Evolutionary conservation across 2,113 vertebrate genomes (phyloP).

Genomic region (Phodopus roborovskii): DNA sequence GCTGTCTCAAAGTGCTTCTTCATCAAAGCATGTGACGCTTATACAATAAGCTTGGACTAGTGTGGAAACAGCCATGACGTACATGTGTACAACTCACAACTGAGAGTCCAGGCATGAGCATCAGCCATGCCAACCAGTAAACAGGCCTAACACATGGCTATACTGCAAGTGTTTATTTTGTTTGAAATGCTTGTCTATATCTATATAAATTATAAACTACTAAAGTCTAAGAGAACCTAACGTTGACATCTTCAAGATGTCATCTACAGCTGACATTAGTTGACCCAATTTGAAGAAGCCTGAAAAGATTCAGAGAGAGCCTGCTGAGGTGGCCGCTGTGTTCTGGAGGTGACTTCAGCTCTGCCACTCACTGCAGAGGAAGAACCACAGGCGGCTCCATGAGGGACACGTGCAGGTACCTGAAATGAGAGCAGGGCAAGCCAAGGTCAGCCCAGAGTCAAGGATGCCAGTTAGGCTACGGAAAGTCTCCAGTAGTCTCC

Average conservation of each 20-base stretch:
- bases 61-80: background rate
- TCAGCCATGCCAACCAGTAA: background rate
- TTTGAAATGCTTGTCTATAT: constrained; percentile 73
- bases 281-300: constrained; percentile 78
- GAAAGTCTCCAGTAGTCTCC: background rate
- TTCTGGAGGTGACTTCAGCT: constrained; percentile 19
- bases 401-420: constrained; percentile 88
- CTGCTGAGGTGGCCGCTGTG: constrained; percentile 38
- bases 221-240: constrained; percentile 64
- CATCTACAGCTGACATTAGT: constrained; percentile 58
- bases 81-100: background rate
- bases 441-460: background rate
- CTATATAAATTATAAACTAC: constrained; percentile 71
- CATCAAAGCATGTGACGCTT: background rate
- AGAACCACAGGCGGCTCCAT: constrained; percentile 85
- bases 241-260: constrained; percentile 66
- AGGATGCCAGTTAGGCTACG: background rate
- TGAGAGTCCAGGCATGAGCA: background rate
- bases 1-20: background rate
- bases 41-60: background rate
- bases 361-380: constrained; percentile 81
- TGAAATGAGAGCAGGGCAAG: constrained; percentile 75
- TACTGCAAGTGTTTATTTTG: constrained; percentile 85
- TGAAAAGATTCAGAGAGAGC: constrained; percentile 52
- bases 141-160: background rate